phyloP scores from a whole-genome alignment of 2,797 vertebrate genomes.

The Centropyge bicolor region DNA sequence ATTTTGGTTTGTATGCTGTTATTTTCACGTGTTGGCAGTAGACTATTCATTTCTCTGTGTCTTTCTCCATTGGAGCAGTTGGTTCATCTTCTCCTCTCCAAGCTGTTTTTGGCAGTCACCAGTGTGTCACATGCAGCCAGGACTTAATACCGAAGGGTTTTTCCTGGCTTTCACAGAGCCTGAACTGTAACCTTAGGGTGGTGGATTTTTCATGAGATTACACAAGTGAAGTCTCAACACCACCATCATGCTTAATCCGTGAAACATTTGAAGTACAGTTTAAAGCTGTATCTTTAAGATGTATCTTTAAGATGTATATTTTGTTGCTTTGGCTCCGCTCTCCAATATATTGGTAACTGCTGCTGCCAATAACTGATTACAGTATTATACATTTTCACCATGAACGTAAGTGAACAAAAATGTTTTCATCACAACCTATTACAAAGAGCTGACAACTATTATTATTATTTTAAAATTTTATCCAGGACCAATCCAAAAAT shows the following conservation, averaged over 20 bases:
- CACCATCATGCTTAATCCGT: constrained; percentile 30
- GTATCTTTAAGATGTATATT: background rate
- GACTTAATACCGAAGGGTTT: constrained; percentile 37
- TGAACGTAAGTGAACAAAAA: too few species aligned
- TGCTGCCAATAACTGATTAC: background rate
- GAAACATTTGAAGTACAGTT: constrained; percentile 15
- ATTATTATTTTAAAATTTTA: background rate
- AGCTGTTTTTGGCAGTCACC: constrained; percentile 46
- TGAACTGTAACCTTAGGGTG: constrained; percentile 40
- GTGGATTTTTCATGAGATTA: constrained; percentile 50
- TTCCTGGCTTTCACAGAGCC: constrained; percentile 34
- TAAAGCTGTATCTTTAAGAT: background rate
- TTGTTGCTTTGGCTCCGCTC: background rate
- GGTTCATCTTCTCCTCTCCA: constrained; percentile 22
- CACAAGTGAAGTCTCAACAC: constrained; percentile 19
- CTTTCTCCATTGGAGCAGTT: background rate
- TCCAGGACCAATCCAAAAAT: background rate
- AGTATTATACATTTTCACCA: too few species aligned
- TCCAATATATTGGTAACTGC: background rate
- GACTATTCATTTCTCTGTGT: constrained; percentile 1
- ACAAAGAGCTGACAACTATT: too few species aligned
- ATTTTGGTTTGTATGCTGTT: constrained; percentile 9
- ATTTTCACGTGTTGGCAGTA: constrained; percentile 15
- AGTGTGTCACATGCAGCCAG: constrained; percentile 41
- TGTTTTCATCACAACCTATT: background rate